These are phyloP conservation scores for Chymomyza procnemis DNA, from an alignment of 2,888 invertebrate genomes.

Conservation along the genomic window DNA sequence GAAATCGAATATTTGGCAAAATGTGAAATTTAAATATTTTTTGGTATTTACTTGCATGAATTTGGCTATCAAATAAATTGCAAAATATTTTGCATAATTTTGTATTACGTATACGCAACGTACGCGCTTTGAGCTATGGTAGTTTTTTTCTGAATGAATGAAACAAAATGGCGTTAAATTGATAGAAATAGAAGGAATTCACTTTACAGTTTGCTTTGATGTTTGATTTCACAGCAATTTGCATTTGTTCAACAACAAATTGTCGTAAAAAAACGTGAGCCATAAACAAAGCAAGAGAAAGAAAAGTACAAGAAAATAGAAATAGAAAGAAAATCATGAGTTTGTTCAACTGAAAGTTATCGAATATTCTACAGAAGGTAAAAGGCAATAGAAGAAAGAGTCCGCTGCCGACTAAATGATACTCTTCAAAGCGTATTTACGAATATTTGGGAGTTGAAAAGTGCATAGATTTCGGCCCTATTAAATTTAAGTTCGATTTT, in stretches of 20 bases:
- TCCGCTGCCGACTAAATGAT: no score
- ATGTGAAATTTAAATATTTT: not conserved
- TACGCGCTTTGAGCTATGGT: not conserved
- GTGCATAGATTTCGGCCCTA: no score
- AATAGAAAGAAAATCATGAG: not conserved
- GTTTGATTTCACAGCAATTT: slow-evolving; percentile 44
- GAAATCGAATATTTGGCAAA: not conserved
- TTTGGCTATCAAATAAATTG: not conserved
- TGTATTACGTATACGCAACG: slow-evolving; percentile 33
- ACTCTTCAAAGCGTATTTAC: no score
- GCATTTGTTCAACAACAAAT: slow-evolving; percentile 13
- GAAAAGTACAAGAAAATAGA: not conserved
- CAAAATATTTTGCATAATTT: slow-evolving; percentile 22
- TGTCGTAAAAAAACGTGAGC: not conserved
- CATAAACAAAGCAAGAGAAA: not conserved
- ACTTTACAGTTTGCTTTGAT: slow-evolving; percentile 40
- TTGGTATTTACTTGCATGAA: not conserved
- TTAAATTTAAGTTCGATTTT: no score
- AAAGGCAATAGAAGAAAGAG: no score
- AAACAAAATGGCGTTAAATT: slow-evolving; percentile 25
- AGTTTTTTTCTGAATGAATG: slow-evolving; percentile 11
- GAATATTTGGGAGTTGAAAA: no score
- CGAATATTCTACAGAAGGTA: no score
- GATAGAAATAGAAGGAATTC: slow-evolving; percentile 27
- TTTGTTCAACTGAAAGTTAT: no score